phyloP scores from a whole-genome alignment of 2,113 vertebrate species.

The Tursiops truncatus region DNA sequence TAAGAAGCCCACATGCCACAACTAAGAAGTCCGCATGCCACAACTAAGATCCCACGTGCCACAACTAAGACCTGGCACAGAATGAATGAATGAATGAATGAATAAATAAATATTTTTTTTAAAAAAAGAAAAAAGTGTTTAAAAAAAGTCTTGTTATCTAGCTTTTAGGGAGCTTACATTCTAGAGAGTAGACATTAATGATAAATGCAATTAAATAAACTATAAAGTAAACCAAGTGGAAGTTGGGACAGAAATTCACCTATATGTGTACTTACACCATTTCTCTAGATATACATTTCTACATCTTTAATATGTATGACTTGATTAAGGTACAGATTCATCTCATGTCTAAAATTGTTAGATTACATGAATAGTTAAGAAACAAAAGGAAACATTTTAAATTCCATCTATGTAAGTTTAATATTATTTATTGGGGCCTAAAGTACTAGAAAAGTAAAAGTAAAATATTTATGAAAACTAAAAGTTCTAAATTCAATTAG shows the following conservation, averaged over 20 bases:
- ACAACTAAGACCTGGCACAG: too few species aligned
- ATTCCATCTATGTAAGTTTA: not conserved
- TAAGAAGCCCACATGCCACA: too few species aligned
- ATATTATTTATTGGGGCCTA: not conserved
- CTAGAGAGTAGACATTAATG: not conserved
- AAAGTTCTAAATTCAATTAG: not conserved
- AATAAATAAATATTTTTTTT: too few species aligned
- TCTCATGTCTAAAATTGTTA: not conserved
- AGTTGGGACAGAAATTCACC: not conserved
- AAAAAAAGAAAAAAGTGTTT: too few species aligned
- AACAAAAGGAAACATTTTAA: conserved; percentile 10
- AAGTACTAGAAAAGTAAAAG: not conserved
- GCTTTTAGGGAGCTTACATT: not conserved
- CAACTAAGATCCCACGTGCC: too few species aligned
- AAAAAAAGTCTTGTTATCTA: not conserved
- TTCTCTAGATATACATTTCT: not conserved
- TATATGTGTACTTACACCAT: not conserved
- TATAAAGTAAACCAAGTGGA: not conserved
- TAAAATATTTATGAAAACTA: not conserved
- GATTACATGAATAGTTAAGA: not conserved
- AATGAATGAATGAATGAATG: too few species aligned
- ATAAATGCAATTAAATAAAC: conserved; percentile 20
- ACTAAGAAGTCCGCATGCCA: too few species aligned
- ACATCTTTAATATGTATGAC: not conserved
- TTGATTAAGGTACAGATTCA: not conserved